Conservation (phyloP, 2,797 vertebrate species). For the Catamblyrhynchus diadema region DNA sequence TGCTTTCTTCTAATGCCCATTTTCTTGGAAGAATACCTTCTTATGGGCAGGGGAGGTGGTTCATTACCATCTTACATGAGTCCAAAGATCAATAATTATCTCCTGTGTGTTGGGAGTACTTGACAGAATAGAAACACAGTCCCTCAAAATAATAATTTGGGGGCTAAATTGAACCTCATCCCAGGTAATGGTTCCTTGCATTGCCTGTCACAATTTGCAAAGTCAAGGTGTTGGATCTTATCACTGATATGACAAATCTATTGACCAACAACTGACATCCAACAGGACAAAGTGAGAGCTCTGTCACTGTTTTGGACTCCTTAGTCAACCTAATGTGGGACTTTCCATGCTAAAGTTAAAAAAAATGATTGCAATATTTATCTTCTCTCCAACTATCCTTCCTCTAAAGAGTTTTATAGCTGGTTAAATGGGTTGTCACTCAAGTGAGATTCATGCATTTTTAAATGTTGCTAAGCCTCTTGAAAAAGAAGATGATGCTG, state of each 20-base stretch:
- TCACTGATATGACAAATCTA: background rate
- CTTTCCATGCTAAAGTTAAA: background rate
- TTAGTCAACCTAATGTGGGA: background rate
- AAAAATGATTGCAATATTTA: background rate
- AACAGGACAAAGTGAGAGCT: background rate
- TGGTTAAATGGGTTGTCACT: background rate
- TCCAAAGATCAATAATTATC: rapidly evolving
- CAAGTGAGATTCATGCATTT: background rate
- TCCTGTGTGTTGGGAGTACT: background rate
- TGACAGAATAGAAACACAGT: background rate
- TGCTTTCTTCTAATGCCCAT: background rate
- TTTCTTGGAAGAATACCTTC: background rate
- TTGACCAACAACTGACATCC: rapidly evolving
- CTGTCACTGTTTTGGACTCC: background rate
- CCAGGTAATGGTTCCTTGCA: background rate
- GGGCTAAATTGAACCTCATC: background rate
- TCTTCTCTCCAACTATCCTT: background rate
- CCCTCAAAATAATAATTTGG: background rate
- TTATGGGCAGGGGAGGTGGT: background rate
- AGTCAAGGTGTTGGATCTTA: background rate
- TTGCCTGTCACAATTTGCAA: background rate
- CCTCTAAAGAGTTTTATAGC: background rate
- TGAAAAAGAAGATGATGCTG: background rate
- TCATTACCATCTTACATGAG: rapidly evolving
- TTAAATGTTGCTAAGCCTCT: background rate